Percentiles rank a stretch among this genome's conserved stretches.
phyloP scores from a whole-genome alignment of 2,113 vertebrate genomes.

The Pachycephala philippinensis region DNA sequence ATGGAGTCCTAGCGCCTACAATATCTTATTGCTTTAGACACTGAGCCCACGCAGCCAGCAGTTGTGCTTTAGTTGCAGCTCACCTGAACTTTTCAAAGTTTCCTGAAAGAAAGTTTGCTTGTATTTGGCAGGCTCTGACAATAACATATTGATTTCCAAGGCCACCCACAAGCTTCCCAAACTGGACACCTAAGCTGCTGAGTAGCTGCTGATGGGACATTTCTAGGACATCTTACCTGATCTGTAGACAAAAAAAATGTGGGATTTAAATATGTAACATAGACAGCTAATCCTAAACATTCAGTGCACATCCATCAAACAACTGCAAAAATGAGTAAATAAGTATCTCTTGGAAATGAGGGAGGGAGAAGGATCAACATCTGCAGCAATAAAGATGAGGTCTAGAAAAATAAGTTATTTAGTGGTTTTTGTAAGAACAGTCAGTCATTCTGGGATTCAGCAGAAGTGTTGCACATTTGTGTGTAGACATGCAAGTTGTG shows the following conservation, averaged over 20 bases:
- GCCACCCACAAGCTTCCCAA: background rate
- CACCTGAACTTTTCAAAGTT: background rate
- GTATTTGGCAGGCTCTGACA: background rate
- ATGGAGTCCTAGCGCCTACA: background rate
- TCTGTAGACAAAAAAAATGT: background rate
- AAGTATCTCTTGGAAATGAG: background rate
- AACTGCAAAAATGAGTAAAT: background rate
- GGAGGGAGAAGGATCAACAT: background rate
- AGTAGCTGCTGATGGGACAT: background rate
- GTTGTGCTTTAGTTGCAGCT: conserved; percentile 14
- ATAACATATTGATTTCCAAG: background rate
- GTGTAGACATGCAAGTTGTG: background rate
- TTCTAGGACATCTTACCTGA: background rate
- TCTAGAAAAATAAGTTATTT: conserved; percentile 23
- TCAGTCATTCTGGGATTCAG: background rate
- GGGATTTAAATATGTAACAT: background rate
- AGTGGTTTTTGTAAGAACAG: conserved; percentile 45
- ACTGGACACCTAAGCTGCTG: background rate
- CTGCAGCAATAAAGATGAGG: background rate
- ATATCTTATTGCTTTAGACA: background rate
- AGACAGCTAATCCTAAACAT: conserved; percentile 1
- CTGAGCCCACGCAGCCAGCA: background rate
- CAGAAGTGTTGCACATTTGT: background rate
- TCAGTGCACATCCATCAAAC: background rate
- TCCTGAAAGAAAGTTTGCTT: background rate